A percentile compares a stretch with the other conserved stretches of the same genome.
phyloP scores from a whole-genome alignment of 2,888 invertebrate species.

The Drosophila paranaensis region DNA sequence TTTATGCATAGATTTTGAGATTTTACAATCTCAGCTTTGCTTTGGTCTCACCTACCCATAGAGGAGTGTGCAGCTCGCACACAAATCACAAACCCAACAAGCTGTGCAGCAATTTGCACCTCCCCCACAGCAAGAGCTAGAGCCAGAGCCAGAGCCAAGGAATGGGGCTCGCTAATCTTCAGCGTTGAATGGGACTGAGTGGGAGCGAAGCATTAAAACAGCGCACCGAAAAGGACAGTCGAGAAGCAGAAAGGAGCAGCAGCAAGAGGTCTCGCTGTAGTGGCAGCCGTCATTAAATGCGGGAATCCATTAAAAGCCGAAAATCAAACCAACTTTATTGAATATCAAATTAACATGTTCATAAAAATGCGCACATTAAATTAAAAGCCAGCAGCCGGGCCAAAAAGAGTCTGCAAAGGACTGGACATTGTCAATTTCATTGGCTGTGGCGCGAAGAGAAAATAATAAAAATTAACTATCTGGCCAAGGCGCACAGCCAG shows the following conservation, averaged over 20 bases:
- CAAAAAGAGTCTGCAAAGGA: conserved; percentile 28
- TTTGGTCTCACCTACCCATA: conserved; percentile 4
- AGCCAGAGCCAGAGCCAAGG: background rate
- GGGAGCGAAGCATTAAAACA: conserved; percentile 52
- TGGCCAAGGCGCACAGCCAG: conserved; percentile 28
- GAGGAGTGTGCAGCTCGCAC: conserved; percentile 30
- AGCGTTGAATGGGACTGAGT: conserved; percentile 45
- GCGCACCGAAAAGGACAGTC: conserved; percentile 10
- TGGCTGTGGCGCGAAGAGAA: conserved; percentile 51
- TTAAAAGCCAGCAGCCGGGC: conserved; percentile 56
- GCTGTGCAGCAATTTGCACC: conserved; percentile 68
- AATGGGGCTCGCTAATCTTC: conserved; percentile 45
- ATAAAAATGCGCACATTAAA: conserved; percentile 79
- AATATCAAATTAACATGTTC: conserved; percentile 82
- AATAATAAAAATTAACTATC: conserved; percentile 72
- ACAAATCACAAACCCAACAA: conserved; percentile 73
- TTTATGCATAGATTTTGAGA: conserved; percentile 48
- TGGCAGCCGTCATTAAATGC: conserved; percentile 66
- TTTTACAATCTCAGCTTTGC: conserved; percentile 40
- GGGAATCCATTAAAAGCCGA: conserved; percentile 79
- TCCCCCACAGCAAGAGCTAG: conserved; percentile 3
- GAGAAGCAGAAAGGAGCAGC: background rate
- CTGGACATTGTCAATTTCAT: conserved; percentile 62
- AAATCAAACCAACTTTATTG: conserved; percentile 80
- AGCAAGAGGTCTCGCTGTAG: conserved; percentile 3